These are phyloP conservation scores for Vesta saturnalis DNA, from an alignment of 2,888 invertebrate species.

Conservation along the genomic window DNA sequence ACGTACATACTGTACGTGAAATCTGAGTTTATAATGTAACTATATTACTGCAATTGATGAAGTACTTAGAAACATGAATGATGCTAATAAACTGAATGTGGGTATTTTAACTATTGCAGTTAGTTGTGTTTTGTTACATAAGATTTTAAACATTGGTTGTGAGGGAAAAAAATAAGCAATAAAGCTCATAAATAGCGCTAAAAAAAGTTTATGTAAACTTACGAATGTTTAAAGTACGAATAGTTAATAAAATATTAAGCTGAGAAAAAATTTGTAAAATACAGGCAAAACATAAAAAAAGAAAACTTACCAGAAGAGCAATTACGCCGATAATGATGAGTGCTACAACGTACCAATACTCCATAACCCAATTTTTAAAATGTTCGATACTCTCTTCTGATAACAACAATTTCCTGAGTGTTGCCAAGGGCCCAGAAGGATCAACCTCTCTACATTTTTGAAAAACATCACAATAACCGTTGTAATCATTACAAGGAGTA, in stretches of 20 bases:
- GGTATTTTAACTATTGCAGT: too few relatives aligned
- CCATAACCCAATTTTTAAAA: slow-evolving; percentile 86
- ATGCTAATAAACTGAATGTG: too few relatives aligned
- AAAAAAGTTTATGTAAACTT: slow-evolving; percentile 26
- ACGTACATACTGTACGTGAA: too few relatives aligned
- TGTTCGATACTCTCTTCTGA: slow-evolving; percentile 91
- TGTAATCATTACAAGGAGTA: slow-evolving; percentile 93
- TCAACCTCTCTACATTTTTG: slow-evolving; percentile 90
- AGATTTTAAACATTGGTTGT: neutral
- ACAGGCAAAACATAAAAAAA: neutral
- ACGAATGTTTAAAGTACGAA: slow-evolving; percentile 36
- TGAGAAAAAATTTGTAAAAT: slow-evolving; percentile 24
- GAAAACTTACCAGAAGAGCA: slow-evolving; percentile 79
- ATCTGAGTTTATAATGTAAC: too few relatives aligned
- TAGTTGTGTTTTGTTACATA: too few relatives aligned
- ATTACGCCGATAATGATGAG: slow-evolving; percentile 78
- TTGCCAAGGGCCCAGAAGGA: slow-evolving; percentile 92
- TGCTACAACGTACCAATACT: slow-evolving; percentile 92
- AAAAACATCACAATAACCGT: slow-evolving; percentile 81
- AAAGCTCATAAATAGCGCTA: neutral
- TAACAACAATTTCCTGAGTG: slow-evolving; percentile 83
- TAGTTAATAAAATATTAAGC: slow-evolving; percentile 39
- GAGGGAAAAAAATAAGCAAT: neutral
- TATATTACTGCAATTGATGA: too few relatives aligned
- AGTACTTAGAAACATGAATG: too few relatives aligned